Base-by-base conservation (phyloP, 1,140 invertebrate species). In the Frieseomelitta varia region DNA sequence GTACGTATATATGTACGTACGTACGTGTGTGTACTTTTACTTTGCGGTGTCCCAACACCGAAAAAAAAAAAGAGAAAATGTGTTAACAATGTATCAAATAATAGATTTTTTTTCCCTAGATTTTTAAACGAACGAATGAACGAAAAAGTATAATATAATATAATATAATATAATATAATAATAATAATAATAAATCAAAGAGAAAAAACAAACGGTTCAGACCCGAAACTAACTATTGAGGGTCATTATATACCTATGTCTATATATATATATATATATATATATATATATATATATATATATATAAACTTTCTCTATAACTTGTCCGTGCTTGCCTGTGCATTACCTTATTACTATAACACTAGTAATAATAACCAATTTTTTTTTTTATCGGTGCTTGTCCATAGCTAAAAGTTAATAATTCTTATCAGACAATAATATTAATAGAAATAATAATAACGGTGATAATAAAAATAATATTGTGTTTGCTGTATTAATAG, bases 401-500 rank as follows among this genome's bases (percentile, higher is more conserved):
- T 92, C 86, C 82, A 85, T 83, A 87, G 74, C 87, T 91, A 92
- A 90, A 90, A 90, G 76, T 91, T 91, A 91, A 87, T 91, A 91
- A 88, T 83, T 79, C 90, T 89, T 91, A 83, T 85, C 63, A 89
- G 90, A 80, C 86, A 90, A 83, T 88, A 88, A 81, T 89, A 90
- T 81, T 89, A 85, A 79, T 75, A 91, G 85, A 81, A 87, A 78
- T 77, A 87, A 77, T 88, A 87, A 85, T 85, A 87, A 79, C 90
- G 90, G 91, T 87, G 90, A 86, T 89, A 89, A 92, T 92, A 91
- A 91, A 92, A 91, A 92, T 86, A 92, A 91, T 90, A 92, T 87
- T 87, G 80, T 88, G 78, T 77, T 75, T 76, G 78, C 77, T 85
- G 79, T 85, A 88, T 84, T 85, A 89, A 91, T 91, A 91, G 81